A percentile compares a stretch with the other conserved stretches of the same genome.
phyloP scores from a whole-genome alignment of 2,797 vertebrate genomes.

The Mormyrus proboscirostris region DNA sequence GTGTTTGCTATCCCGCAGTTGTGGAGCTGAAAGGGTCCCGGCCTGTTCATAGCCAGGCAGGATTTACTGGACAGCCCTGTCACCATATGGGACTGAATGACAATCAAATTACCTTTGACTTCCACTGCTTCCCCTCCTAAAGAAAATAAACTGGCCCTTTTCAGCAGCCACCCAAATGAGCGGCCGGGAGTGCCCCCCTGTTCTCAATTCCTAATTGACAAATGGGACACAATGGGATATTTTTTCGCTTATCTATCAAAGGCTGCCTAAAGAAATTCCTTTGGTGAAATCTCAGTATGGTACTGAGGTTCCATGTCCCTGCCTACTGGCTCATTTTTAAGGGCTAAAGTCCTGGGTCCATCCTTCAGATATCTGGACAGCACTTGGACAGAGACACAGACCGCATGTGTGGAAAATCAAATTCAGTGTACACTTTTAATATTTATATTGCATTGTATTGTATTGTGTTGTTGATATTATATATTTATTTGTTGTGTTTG shows the following conservation, averaged over 20 bases:
- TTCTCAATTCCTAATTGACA: conserved; percentile 54
- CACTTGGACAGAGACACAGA: not conserved
- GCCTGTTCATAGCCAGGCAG: conserved; percentile 43
- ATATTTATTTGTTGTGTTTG: not conserved
- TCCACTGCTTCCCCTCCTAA: conserved; percentile 36
- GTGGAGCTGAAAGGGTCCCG: conserved; percentile 50
- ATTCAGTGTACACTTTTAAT: not conserved
- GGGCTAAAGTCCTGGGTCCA: not conserved
- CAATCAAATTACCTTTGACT: conserved; percentile 61
- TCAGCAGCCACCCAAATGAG: conserved; percentile 31
- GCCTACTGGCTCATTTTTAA: not conserved
- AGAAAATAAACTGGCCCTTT: conserved; percentile 51
- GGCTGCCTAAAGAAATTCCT: conserved; percentile 22
- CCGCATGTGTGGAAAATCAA: not conserved
- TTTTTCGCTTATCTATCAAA: conserved; percentile 46
- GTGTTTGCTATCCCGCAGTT: conserved; percentile 49
- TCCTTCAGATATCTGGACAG: not conserved
- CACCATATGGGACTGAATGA: conserved; percentile 59
- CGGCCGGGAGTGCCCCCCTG: conserved; percentile 37
- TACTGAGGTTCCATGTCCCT: not conserved
- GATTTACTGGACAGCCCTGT: conserved; percentile 47
- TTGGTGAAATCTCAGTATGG: conserved; percentile 10
- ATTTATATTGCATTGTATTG: not conserved
- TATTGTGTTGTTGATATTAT: not conserved
- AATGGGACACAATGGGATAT: conserved; percentile 65